Base-by-base conservation (phyloP, 2,113 vertebrate genomes). In the Sander vitreus region DNA sequence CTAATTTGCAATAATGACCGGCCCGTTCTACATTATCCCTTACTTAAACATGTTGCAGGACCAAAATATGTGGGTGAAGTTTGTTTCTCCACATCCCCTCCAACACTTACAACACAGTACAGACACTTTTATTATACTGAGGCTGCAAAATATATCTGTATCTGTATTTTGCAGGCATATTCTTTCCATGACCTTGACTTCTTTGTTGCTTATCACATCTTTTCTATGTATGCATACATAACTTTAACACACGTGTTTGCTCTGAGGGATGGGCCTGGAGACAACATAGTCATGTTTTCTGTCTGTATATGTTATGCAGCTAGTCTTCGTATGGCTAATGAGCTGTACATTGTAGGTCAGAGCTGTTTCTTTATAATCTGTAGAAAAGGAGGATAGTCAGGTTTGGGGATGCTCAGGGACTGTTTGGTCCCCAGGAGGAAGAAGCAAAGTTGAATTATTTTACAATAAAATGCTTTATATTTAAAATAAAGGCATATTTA, bases 261-360 rank as follows among this genome's bases (percentile, higher is more conserved):
- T 73, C 80, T 72, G 64, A n/a, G 63, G 66, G 53, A 36, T 64
- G 18, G 25, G 78, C 81, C 76, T 60, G 57, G 48, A 89, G 65
- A 85, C 70, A 83, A 55, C 70, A 74, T 80, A 88, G 66, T 70
- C 80, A 83, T 81, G 80, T 59, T 81, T 57, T 78, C 58, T 84
- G 68, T 84, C 87, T 78, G 63, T 85, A 80, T 81, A 77, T 85
- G 92, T 81, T 81, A 81, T 85, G 85, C 85, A 84, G 85, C 73
- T 80, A 82, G 80, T 91, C 79, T 89, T 89, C 53, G 11, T 85
- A 77, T 87, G 79, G 81, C 80, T 93, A 93, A 93, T 93, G 83
- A 91, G 83, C 85, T 90, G 90, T 88, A 75, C 92, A 89, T 93
- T 93, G 85, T 91, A 93, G 91, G 93, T 83, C 92, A 92, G 83